Evolutionary conservation across 1,140 invertebrate species (phyloP).

Genomic region (Papilio machaon): DNA sequence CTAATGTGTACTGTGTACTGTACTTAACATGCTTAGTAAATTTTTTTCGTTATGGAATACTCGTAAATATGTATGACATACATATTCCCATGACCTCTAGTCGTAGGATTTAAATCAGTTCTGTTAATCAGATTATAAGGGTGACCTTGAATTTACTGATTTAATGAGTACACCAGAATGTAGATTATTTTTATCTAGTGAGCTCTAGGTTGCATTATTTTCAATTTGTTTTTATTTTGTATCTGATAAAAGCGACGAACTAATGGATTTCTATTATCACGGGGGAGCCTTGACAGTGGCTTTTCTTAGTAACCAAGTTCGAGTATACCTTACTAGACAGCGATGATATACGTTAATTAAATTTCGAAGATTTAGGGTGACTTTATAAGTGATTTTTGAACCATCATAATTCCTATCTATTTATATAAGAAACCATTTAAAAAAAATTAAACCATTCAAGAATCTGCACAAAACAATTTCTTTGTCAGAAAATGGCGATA

Average conservation of each 20-base stretch:
- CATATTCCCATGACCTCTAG: background rate
- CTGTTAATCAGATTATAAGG: background rate
- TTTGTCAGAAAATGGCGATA: conserved; percentile 55
- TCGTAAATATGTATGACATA: background rate
- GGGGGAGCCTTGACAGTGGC: background rate
- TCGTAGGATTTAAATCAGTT: background rate
- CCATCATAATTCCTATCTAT: too few relatives aligned
- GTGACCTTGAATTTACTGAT: conserved; percentile 2
- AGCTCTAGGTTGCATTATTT: background rate
- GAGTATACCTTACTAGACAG: background rate
- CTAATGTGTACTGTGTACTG: too few relatives aligned
- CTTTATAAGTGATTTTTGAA: too few relatives aligned
- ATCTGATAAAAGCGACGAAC: background rate
- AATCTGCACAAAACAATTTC: background rate
- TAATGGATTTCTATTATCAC: background rate
- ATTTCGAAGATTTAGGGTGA: background rate
- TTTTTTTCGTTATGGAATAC: too few relatives aligned
- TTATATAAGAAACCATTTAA: too few relatives aligned
- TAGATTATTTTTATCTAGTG: conserved; percentile 18
- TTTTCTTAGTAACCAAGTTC: background rate
- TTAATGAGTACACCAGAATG: background rate
- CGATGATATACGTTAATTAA: background rate
- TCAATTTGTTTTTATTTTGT: conserved; percentile 23
- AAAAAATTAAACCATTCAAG: too few relatives aligned
- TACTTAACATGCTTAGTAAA: too few relatives aligned